These are phyloP conservation scores for Anarhynchus alexandrinus DNA, from an alignment of 2,113 vertebrate genomes.

Conservation along the genomic window DNA sequence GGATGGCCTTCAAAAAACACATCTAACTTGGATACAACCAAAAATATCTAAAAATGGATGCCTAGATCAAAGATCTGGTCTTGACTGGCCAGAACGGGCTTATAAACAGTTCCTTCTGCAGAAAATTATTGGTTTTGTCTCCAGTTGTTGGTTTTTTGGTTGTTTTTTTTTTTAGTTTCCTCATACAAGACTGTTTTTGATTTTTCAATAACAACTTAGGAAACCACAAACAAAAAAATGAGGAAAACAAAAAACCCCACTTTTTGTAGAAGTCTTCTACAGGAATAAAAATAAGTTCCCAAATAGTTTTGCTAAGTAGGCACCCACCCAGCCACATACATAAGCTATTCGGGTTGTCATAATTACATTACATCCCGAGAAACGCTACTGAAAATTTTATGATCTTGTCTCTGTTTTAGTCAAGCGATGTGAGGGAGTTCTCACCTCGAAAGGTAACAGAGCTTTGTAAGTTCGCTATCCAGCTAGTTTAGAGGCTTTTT, in stretches of 20 bases:
- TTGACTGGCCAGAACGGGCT: not conserved
- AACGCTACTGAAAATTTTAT: not conserved
- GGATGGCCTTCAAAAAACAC: not conserved
- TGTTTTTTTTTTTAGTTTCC: not conserved
- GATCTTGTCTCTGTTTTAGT: not conserved
- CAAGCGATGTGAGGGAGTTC: not conserved
- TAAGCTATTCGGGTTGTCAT: not conserved
- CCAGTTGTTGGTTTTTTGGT: no score
- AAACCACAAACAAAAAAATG: not conserved
- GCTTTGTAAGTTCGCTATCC: not conserved
- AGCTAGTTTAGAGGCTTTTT: not conserved
- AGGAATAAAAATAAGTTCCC: not conserved
- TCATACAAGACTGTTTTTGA: not conserved
- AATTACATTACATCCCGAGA: not conserved
- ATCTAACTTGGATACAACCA: not conserved
- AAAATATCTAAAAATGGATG: not conserved
- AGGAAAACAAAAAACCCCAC: not conserved
- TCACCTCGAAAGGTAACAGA: not conserved
- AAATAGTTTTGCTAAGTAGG: not conserved
- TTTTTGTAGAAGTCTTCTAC: not conserved
- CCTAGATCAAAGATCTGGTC: not conserved
- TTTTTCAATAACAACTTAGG: not conserved
- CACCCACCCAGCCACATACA: not conserved
- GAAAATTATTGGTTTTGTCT: not conserved
- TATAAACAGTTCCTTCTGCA: not conserved